phyloP scores from a whole-genome alignment of 2,113 vertebrate species.

The Apodemus speciosus region DNA sequence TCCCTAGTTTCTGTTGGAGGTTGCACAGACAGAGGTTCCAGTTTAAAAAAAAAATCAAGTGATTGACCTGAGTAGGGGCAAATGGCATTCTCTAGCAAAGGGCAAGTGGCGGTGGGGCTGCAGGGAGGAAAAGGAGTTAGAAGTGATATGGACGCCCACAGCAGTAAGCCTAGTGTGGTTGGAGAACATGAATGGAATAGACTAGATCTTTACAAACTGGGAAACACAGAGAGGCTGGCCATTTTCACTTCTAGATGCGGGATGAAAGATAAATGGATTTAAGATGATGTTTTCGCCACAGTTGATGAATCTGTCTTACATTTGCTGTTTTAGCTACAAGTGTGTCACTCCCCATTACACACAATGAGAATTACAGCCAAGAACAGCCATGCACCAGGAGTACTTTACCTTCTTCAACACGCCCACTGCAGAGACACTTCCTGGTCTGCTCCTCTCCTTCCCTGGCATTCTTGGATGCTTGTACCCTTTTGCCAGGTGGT shows the following conservation, averaged over 20 bases:
- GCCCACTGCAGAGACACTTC: background rate
- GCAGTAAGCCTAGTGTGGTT: background rate
- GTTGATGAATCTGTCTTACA: background rate
- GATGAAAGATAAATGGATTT: background rate
- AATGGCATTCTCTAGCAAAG: background rate
- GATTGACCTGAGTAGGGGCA: background rate
- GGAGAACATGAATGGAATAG: background rate
- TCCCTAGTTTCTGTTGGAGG: background rate
- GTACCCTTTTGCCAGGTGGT: background rate
- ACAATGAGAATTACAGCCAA: background rate
- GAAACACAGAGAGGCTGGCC: background rate
- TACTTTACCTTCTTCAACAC: background rate
- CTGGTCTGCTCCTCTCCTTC: background rate
- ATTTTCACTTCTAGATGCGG: background rate
- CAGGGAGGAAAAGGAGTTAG: background rate
- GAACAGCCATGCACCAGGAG: background rate
- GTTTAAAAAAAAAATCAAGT: background rate
- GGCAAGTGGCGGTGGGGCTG: background rate
- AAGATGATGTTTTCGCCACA: background rate
- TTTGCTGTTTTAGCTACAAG: background rate
- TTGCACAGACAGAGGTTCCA: background rate
- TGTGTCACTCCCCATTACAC: background rate
- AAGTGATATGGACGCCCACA: background rate
- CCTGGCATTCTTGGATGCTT: background rate
- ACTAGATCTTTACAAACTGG: background rate